Conservation (phyloP, 2,797 vertebrate genomes). For the Sebastolobus altivelis region DNA sequence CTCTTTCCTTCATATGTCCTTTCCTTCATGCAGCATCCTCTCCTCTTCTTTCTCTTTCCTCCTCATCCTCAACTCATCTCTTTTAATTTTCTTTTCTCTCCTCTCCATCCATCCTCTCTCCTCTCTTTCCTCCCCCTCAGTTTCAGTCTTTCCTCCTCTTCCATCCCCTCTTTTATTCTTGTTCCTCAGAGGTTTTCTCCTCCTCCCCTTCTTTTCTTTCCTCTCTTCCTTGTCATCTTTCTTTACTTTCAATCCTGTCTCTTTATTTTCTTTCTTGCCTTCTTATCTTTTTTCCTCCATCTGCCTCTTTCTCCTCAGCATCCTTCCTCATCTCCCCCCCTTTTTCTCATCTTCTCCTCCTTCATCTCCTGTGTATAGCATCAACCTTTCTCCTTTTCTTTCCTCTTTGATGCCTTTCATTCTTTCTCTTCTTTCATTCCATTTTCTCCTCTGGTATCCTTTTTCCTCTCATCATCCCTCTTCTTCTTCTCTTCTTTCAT, state of each 20-base stretch:
- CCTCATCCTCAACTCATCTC: too few relatives aligned
- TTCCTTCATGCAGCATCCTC: background rate
- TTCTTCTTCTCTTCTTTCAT: background rate
- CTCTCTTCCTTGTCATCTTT: background rate
- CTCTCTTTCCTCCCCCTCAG: background rate
- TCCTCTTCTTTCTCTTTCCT: too few relatives aligned
- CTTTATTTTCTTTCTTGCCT: background rate
- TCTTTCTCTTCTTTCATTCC: too few relatives aligned
- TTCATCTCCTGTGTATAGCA: background rate
- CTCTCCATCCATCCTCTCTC: background rate
- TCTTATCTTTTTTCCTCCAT: background rate
- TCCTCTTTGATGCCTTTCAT: background rate
- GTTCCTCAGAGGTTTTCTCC: background rate
- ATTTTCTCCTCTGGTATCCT: background rate
- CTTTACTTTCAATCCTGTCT: background rate
- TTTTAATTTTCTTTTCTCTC: background rate
- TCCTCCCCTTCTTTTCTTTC: background rate
- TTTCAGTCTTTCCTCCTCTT: background rate
- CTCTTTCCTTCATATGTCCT: background rate
- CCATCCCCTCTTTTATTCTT: background rate
- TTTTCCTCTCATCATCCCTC: background rate
- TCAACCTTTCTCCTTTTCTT: background rate
- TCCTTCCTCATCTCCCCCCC: conserved; percentile 1
- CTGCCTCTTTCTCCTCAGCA: background rate
- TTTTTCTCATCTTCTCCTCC: background rate